These are phyloP conservation scores for Plagodis pulveraria DNA, from an alignment of 2,888 invertebrate species.

Conservation along the genomic window DNA sequence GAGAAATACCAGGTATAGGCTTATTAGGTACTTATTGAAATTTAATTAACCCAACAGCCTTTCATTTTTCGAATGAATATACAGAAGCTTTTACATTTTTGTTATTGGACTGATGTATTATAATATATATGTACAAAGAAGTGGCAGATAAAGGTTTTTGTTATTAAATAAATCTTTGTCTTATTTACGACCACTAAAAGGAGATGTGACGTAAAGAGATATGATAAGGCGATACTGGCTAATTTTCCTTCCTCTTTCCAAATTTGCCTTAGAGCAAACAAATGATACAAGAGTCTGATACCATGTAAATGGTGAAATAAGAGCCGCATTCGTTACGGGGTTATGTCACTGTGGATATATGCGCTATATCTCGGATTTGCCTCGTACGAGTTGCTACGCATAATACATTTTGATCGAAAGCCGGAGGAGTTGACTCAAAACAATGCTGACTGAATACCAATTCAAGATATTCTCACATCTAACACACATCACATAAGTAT, in stretches of 20 bases:
- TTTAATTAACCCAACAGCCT: too few relatives aligned
- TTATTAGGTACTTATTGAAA: too few relatives aligned
- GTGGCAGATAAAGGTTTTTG: constrained; percentile 6
- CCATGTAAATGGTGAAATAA: constrained; percentile 33
- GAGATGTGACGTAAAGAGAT: constrained; percentile 25
- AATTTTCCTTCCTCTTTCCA: constrained; percentile 28
- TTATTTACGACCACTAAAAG: constrained; percentile 21
- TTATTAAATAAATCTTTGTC: constrained; percentile 19
- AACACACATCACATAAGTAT: too few relatives aligned
- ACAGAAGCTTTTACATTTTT: too few relatives aligned
- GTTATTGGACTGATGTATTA: too few relatives aligned
- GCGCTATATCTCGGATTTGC: constrained; percentile 11
- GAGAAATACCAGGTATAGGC: too few relatives aligned
- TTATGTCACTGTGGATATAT: constrained; percentile 24
- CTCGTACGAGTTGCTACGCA: constrained; percentile 22
- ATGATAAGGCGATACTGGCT: constrained; percentile 32
- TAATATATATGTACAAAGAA: background rate
- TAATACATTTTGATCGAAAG: constrained; percentile 30
- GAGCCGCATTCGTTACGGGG: constrained; percentile 28
- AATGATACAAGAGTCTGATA: constrained; percentile 29
- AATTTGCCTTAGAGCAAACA: constrained; percentile 29
- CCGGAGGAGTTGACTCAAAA: constrained; percentile 21
- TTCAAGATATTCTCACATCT: background rate
- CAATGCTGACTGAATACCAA: constrained; percentile 9
- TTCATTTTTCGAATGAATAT: too few relatives aligned